Base-by-base conservation (phyloP, 2,888 invertebrate species). In the Euzophera pinguis region DNA sequence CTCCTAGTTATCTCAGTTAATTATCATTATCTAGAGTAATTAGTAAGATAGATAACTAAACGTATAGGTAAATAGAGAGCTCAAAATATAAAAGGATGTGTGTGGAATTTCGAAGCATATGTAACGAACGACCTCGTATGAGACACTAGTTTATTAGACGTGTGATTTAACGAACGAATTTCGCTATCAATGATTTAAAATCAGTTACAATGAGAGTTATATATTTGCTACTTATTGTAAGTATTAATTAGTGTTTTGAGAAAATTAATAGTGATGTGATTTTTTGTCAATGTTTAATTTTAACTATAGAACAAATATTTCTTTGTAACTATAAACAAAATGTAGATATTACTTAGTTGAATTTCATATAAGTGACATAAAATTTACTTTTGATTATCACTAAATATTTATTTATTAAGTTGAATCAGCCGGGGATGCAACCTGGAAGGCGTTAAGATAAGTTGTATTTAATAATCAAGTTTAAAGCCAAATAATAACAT, bases 11-110 rank as follows among this genome's bases (percentile, higher is more conserved):
- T 87, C 83, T 78, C 39, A 16, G 39, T 78, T 75, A 68, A 77
- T 86, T 87, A 89, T 89, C 88, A 83, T 89, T 90, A 89, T 90
- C 90, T 83, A 53, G 58, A 62, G 72, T 85, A 86, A 88, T 87
- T 84, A 70, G 75, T 39, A 16, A 39, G 16, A 16, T 13, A 60
- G 67, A 79, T 89, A n/a, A n/a, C n/a, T n/a, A 39, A 9, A 39
- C 39, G 39, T 39, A 39, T 39, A 39, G 39, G 39, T 8, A 39
- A 39, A 39, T 39, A 39, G 10, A 1, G 39, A 13, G 39, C 39
- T 39, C 16, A 8, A 39, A 39, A 39, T 39, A 90, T 90, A 90
- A 80, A 88, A 89, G 81, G 75, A 69, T 68, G 57, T 60, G 59
- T 56, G 60, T 53, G 58, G 60, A 63, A 72, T 70, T 69, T 63